Percentiles rank a stretch among this genome's conserved stretches.
Conservation (phyloP, 1,140 invertebrate species). For the Periplaneta americana region DNA sequence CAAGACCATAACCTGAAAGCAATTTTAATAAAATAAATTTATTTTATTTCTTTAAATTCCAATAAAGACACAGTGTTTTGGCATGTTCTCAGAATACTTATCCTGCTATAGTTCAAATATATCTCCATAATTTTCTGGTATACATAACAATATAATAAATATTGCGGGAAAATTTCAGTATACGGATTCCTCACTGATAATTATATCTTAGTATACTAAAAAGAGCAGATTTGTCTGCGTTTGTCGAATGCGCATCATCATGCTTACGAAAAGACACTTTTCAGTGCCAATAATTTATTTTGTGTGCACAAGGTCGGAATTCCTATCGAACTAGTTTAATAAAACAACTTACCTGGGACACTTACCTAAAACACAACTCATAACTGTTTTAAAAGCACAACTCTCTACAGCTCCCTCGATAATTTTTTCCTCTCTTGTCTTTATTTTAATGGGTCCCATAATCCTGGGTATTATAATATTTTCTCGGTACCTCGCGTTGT, state of each 20-base stretch:
- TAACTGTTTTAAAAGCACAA: conserved; percentile 83
- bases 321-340: too few relatives aligned
- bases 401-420: conserved; percentile 86
- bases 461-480: conserved; percentile 77
- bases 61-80: background rate
- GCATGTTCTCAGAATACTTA: background rate
- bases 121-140: background rate
- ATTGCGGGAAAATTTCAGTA: too few relatives aligned
- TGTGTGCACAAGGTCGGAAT: too few relatives aligned
- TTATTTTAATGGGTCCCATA: conserved; percentile 68
- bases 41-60: conserved; percentile 4
- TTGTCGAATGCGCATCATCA: too few relatives aligned
- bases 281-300: too few relatives aligned
- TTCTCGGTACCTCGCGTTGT: conserved; percentile 54
- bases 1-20: conserved; percentile 81
- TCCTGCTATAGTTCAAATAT: background rate
- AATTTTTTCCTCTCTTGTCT: conserved; percentile 81
- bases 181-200: too few relatives aligned
- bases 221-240: too few relatives aligned
- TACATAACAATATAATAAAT: background rate
- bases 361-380: conserved; percentile 86
- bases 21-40: conserved; percentile 18
- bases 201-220: too few relatives aligned
- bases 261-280: too few relatives aligned
- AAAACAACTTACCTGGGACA: too few relatives aligned